Percentiles rank a stretch among this genome's conserved stretches.
These are phyloP conservation scores for Corella eumyota DNA, from an alignment of 23 tunicate genomes.

Conservation along the genomic window DNA sequence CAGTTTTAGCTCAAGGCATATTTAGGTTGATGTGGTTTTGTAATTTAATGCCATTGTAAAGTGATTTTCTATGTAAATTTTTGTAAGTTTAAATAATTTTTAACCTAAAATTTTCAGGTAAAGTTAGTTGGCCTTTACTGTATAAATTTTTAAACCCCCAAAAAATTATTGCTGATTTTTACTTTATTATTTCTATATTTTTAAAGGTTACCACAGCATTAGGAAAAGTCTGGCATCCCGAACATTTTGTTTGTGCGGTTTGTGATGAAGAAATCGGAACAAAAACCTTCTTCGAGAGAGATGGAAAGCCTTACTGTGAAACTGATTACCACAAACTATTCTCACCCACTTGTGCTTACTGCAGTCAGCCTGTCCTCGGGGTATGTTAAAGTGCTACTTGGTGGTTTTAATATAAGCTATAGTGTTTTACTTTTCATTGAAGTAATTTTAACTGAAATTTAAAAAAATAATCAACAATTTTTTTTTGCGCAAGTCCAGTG, in stretches of 20 bases:
- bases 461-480: too few relatives aligned
- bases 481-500: too few relatives aligned
- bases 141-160: too few relatives aligned
- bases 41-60: too few relatives aligned
- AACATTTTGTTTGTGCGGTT: conserved; percentile 90
- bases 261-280: conserved; percentile 89
- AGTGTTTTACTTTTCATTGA: neutral
- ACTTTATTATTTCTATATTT: neutral
- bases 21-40: too few relatives aligned
- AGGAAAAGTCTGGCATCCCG: conserved; percentile 99
- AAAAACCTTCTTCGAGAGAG: conserved; percentile 75
- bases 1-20: too few relatives aligned
- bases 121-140: too few relatives aligned
- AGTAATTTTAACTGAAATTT: too few relatives aligned
- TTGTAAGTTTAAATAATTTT: too few relatives aligned
- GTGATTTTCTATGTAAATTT: too few relatives aligned
- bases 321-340: conserved; percentile 69
- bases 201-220: conserved; percentile 88
- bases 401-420: conserved; percentile 3
- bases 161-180: neutral
- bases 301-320: conserved; percentile 83
- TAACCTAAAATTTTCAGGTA: too few relatives aligned
- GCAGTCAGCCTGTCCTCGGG: conserved; percentile 78
- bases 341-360: conserved; percentile 88
- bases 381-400: conserved; percentile 17